Evolutionary conservation across 1,140 invertebrate genomes (phyloP), one percentile per base, ranked within the genome.

Genomic region (Ceratina japonica): DNA sequence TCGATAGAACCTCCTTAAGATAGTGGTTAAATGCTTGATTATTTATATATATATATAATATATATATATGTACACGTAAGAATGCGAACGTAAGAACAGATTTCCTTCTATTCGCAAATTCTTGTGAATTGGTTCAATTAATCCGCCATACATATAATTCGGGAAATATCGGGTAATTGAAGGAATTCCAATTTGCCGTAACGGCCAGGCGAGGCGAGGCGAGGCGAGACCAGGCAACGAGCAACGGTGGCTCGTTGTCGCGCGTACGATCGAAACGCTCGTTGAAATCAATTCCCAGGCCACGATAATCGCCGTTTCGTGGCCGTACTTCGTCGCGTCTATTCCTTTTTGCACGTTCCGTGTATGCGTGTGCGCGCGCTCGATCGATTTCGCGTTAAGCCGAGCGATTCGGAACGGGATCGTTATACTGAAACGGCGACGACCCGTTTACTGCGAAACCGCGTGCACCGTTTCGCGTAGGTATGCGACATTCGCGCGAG

Each of bases 311-410:
- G 66, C 62, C 66, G 75, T 71, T 59, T n/a, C 75, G 59, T 16
- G 69, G 59, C 64, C 64, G 64, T 75, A 52, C 20, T 37, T 62
- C 66, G 66, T 24, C 51, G 18, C 27, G 10, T 58, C 49, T 16
- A 27, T 49, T 62, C 22, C 59, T 63, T 78, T 78, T 78, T 72
- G 51, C 59, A 31, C 8, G 8, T 20, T 13, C 61, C 44, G 3
- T 27, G 8, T 24, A 20, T 13, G 69, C n/a, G 3, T n/a, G 18
- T 18, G n/a, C 44, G 59, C 22, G 22, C 2, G 37, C 22, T 18
- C 61, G 77, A 79, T 79, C 70, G 70, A 79, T 79, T 79, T 74
- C 70, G 51, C 70, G 77, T 74, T 74, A 74, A 79, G 70, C 71
- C 52, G 44, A 5, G 51, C 66, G 66, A 68, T 62, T n/a, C 58